These are phyloP conservation scores for Sebastes trivittatus DNA, from an alignment of 2,797 vertebrate species.

Conservation along the genomic window DNA sequence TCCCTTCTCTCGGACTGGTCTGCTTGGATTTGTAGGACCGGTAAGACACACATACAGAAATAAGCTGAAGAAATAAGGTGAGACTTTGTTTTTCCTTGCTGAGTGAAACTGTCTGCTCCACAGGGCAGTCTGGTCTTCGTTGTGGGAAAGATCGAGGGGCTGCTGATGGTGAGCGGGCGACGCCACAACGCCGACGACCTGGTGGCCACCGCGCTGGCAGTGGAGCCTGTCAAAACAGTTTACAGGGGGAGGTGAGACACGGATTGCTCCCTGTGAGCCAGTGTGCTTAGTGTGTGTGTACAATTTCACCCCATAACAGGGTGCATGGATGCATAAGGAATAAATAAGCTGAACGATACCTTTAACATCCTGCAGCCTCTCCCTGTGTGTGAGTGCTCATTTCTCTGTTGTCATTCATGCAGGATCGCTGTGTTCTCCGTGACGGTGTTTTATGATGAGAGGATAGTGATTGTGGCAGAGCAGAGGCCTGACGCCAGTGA, in stretches of 20 bases:
- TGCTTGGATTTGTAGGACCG: slow-evolving; percentile 97
- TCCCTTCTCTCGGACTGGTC: slow-evolving; percentile 91
- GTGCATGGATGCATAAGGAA: not conserved
- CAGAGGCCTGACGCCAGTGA: slow-evolving; percentile 96
- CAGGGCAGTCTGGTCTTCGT: slow-evolving; percentile 97
- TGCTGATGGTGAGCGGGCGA: slow-evolving; percentile 91
- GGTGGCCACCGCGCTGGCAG: slow-evolving; percentile 94
- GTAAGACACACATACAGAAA: slow-evolving; percentile 76
- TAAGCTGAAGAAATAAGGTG: not conserved
- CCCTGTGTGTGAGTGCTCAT: not conserved
- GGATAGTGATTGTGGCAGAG: slow-evolving; percentile 96
- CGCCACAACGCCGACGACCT: slow-evolving; percentile 97
- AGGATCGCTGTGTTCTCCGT: slow-evolving; percentile 98
- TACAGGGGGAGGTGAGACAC: slow-evolving; percentile 93
- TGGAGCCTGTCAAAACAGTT: slow-evolving; percentile 96
- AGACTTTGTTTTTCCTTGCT: not conserved
- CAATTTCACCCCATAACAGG: not conserved
- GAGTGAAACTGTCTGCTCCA: slow-evolving; percentile 24
- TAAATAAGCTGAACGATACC: not conserved
- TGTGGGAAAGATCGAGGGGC: slow-evolving; percentile 94
- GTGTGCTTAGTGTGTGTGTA: not conserved
- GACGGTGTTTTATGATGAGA: slow-evolving; percentile 96
- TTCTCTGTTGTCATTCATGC: slow-evolving; percentile 1
- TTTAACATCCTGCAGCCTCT: not conserved
- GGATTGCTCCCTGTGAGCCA: not conserved